Evolutionary conservation across 37 sponge, comb jelly and placozoan species (phyloP).

Genomic region (Aphrocallistes beatrix): DNA sequence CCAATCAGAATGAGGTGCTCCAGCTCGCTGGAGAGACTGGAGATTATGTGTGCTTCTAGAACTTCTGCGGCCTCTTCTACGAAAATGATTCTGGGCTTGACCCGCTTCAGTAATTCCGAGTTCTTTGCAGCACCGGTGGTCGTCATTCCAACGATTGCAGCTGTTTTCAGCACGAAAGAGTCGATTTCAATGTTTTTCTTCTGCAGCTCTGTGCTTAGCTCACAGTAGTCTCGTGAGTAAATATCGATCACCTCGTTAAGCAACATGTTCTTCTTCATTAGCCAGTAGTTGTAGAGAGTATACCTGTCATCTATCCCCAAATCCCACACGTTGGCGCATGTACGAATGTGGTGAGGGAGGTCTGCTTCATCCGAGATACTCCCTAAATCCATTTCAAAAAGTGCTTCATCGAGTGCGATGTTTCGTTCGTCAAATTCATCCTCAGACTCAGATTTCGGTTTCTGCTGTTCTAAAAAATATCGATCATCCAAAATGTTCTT

Average conservation of each 20-base stretch:
- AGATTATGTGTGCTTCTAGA: slow-evolving; percentile 22
- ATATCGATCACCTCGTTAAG: not conserved
- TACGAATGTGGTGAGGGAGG: not conserved
- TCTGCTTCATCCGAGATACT: not conserved
- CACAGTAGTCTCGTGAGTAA: not conserved
- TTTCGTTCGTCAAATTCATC: not conserved
- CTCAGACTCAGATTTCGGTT: not conserved
- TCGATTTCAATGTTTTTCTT: not conserved
- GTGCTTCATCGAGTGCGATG: not conserved
- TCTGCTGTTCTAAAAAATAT: not conserved
- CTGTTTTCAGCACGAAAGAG: not conserved
- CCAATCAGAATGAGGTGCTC: slow-evolving; percentile 31
- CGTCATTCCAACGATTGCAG: slow-evolving; percentile 18
- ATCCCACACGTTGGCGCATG: not conserved
- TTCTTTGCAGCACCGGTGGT: slow-evolving; percentile 23
- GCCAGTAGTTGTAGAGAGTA: slow-evolving; percentile 12
- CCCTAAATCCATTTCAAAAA: not conserved
- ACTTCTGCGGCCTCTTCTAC: slow-evolving; percentile 38
- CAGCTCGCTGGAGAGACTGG: not conserved
- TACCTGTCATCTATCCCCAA: not conserved
- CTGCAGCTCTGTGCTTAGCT: not conserved
- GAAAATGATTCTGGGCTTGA: slow-evolving; percentile 25
- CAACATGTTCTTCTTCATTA: not conserved
- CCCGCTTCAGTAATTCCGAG: not conserved
- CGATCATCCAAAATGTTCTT: no score